Evolutionary conservation across 2,888 invertebrate genomes (phyloP).

Genomic region (Phorcus lineatus): DNA sequence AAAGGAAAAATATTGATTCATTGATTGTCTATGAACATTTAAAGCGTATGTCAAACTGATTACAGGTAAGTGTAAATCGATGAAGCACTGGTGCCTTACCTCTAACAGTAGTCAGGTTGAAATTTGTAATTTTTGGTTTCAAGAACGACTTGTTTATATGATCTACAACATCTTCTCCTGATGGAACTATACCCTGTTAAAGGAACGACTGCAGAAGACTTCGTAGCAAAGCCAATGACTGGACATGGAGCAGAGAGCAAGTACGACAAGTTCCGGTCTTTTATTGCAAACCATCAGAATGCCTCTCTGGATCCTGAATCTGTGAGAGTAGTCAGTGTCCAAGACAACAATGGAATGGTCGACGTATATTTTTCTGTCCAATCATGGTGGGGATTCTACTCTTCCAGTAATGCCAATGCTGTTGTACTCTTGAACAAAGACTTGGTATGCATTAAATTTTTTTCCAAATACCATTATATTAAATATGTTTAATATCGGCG

Average conservation of each 20-base stretch:
- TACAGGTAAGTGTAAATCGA: no score
- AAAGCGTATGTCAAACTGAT: no score
- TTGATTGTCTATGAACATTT: no score
- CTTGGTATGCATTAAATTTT: conserved; percentile 64
- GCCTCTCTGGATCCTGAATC: conserved; percentile 88
- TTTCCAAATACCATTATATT: no score
- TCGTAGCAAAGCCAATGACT: conserved; percentile 79
- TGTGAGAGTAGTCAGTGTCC: conserved; percentile 97
- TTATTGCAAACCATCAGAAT: conserved; percentile 85
- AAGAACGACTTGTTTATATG: no score
- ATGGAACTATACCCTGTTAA: no score
- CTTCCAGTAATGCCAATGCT: conserved; percentile 94
- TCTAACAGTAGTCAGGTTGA: no score
- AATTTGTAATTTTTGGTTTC: no score
- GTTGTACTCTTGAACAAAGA: conserved; percentile 80
- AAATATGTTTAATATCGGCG: no score
- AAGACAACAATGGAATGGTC: conserved; percentile 86
- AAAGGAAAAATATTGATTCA: no score
- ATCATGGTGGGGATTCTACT: conserved; percentile 92
- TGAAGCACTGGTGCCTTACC: no score
- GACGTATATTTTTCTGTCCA: conserved; percentile 96
- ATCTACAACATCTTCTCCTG: no score
- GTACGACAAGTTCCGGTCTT: conserved; percentile 90
- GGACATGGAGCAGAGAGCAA: conserved; percentile 81
- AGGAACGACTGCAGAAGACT: conserved; percentile 96